Base-by-base conservation (phyloP, 2,113 vertebrate species). In the Cottus gobio region DNA sequence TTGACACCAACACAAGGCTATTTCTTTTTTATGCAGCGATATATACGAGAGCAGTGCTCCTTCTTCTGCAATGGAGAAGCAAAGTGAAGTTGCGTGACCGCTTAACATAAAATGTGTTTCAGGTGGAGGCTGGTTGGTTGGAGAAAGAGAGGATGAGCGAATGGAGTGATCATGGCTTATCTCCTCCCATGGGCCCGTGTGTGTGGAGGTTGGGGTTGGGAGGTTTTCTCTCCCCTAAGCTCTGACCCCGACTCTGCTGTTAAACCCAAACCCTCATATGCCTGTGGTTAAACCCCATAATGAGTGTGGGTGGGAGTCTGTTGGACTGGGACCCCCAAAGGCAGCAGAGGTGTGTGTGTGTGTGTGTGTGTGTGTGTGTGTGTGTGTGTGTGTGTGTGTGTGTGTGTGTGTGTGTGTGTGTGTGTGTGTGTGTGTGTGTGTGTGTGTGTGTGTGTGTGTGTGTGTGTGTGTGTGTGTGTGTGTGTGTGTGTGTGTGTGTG, bases 221-320 rank as follows among this genome's bases (percentile, higher is more conserved):
- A 50, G 62, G 31, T 50, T 58, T 42, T 69, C 65, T 52, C 77
- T 82, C 90, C 80, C 85, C 46, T 71, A 88, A 57, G 89, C 57
- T 88, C 73, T 91, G 88, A 90, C 91, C 86, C 72, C 54, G 31
- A 81, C 73, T 86, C 75, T 76, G 84, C 68, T 34, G 64, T 82
- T 87, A 71, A 85, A 79, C 80, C 66, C 67, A 62, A 79, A 72
- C 7, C 60, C 54, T 70, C 72, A 56, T 78, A 58, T 18, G 11
- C 62, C 4, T 0, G 5, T 37, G 46, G 84, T 80, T 84, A 78
- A 87, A 85, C 58, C 79, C 67, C 36, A 58, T 88, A 77, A 89
- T 88, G 81, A 86, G 58, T 74, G 68, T 67, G 63, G 22, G 48
- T 73, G 54, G 58, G 68, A 44, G 66, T 76, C 63, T 80, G 56